These are phyloP conservation scores for Polyergus mexicanus DNA, from an alignment of 1,140 invertebrate genomes.

Conservation along the genomic window DNA sequence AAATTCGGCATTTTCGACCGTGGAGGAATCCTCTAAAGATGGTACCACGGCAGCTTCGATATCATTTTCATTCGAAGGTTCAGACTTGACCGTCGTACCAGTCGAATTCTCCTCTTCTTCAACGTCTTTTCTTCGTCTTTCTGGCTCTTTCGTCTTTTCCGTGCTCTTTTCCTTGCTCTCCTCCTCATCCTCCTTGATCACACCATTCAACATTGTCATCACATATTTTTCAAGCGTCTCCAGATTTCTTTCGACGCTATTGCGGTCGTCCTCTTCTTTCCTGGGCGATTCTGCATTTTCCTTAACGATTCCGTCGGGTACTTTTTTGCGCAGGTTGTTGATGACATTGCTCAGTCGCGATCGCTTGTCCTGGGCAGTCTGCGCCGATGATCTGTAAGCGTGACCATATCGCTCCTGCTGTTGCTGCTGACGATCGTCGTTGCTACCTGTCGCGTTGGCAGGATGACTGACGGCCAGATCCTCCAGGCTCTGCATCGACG, in stretches of 20 bases:
- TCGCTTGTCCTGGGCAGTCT: slow-evolving; percentile 83
- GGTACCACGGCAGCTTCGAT: slow-evolving; percentile 75
- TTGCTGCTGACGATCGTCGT: slow-evolving; percentile 77
- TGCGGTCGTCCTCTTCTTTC: slow-evolving; percentile 76
- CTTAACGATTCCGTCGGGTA: slow-evolving; percentile 70
- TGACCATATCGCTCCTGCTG: slow-evolving; percentile 69
- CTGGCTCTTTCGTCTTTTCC: slow-evolving; percentile 73
- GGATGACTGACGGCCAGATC: slow-evolving; percentile 79
- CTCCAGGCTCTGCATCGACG: slow-evolving; percentile 82
- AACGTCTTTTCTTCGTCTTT: slow-evolving; percentile 56
- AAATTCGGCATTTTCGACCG: background rate
- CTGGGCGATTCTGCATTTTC: slow-evolving; percentile 57
- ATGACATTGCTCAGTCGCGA: slow-evolving; percentile 85
- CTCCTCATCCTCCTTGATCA: slow-evolving; percentile 83
- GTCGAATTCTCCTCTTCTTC: slow-evolving; percentile 72
- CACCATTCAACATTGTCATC: slow-evolving; percentile 85
- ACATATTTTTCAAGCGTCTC: slow-evolving; percentile 84
- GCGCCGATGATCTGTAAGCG: slow-evolving; percentile 74
- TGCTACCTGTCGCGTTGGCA: slow-evolving; percentile 72
- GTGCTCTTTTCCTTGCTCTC: slow-evolving; percentile 57
- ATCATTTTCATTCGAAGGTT: slow-evolving; percentile 77
- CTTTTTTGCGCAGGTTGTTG: slow-evolving; percentile 84
- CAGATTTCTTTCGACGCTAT: slow-evolving; percentile 81
- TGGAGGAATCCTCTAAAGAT: slow-evolving; percentile 48
- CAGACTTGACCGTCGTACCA: slow-evolving; percentile 55